These are phyloP conservation scores for Bombus pyrosoma DNA, from an alignment of 1,140 invertebrate genomes.

Conservation along the genomic window DNA sequence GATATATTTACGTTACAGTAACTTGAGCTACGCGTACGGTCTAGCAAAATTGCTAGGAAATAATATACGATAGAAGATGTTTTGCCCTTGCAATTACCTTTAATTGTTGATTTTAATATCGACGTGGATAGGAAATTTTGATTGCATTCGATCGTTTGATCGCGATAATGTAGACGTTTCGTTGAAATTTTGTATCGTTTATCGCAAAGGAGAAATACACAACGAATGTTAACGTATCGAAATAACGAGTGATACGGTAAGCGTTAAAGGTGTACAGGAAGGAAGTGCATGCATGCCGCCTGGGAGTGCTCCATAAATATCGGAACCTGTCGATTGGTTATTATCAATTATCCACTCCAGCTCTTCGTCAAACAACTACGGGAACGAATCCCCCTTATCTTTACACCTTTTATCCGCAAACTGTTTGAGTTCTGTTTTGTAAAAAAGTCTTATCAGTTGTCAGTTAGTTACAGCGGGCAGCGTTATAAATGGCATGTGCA, in stretches of 20 bases:
- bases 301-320: conserved; percentile 48
- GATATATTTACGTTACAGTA: background rate
- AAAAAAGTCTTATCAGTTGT: conserved; percentile 34
- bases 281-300: conserved; percentile 22
- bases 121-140: too few relatives aligned
- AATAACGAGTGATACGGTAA: conserved; percentile 11
- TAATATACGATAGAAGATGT: background rate
- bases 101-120: background rate
- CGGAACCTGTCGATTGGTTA: conserved; percentile 45
- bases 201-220: background rate
- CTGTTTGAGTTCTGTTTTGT: background rate
- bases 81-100: background rate
- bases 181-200: background rate
- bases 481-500: background rate
- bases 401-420: conserved; percentile 40
- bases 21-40: background rate
- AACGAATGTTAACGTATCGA: background rate
- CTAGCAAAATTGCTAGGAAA: too few relatives aligned
- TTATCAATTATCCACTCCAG: conserved; percentile 52
- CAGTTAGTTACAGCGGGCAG: background rate
- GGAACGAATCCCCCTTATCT: conserved; percentile 16
- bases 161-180: background rate
- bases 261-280: conserved; percentile 38
- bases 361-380: conserved; percentile 30
- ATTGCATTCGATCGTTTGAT: background rate